Percentiles rank a stretch among this genome's conserved stretches.
phyloP scores from a whole-genome alignment of 2,888 invertebrate genomes.

The Pristionchus maxplancki region DNA sequence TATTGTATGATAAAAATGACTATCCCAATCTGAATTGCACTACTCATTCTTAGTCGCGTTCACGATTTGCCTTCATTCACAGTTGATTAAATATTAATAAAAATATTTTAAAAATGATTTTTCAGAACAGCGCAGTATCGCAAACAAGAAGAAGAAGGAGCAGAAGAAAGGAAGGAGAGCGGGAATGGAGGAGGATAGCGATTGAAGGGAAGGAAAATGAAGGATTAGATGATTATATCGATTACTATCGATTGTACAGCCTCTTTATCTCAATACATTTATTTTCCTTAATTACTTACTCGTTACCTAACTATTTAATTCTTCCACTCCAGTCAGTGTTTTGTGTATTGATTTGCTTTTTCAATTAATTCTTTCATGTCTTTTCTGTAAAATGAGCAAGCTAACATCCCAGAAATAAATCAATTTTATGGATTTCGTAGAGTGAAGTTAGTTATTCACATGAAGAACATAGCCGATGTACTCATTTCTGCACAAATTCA shows the following conservation, averaged over 20 bases:
- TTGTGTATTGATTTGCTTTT: neutral
- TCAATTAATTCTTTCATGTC: neutral
- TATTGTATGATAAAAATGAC: neutral
- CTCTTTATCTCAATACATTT: neutral
- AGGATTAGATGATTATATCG: neutral
- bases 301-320: neutral
- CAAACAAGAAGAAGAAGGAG: constrained; percentile 29
- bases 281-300: neutral
- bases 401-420: neutral
- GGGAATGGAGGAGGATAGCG: neutral
- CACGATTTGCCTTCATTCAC: neutral
- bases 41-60: neutral
- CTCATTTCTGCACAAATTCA: neutral
- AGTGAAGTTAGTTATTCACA: no score
- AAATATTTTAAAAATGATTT: neutral
- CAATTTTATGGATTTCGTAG: no score
- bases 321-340: neutral
- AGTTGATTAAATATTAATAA: no score
- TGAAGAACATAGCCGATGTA: neutral
- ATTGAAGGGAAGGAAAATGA: neutral
- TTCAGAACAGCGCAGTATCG: neutral
- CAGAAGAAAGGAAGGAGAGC: neutral
- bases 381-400: constrained; percentile 6
- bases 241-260: neutral
- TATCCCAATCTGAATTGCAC: neutral